Evolutionary conservation across 2,797 vertebrate species (phyloP), one percentile per base, ranked within the genome.

Genomic region (Oophaga sylvatica): DNA sequence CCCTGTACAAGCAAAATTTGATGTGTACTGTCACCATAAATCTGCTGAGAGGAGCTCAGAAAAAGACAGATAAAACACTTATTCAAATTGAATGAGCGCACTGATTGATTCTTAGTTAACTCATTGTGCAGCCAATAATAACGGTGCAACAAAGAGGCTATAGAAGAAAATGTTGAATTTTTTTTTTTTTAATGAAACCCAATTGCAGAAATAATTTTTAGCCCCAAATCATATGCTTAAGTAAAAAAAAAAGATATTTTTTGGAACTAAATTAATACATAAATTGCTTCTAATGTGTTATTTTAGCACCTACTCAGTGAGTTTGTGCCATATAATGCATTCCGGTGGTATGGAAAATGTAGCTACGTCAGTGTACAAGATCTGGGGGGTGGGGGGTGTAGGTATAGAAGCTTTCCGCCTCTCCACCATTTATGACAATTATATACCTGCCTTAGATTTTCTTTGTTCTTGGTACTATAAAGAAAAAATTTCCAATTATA

Each of bases 401-500:
- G 35, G 10, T 73, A 45, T 73, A 12, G 35, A 20, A n/a, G 73
- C 71, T 20, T 7, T 10, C 59, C 59, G 1, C 19, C 41, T 41
- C 45, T 53, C 45, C 20, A 76, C 73, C 4, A 15, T 48, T 48
- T 45, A 48, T 11, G 5, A 48, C 20, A 22, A 48, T 20, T 41
- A 48, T 45, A 76, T 48, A 13, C n/a, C 45, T 22, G 45, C 22
- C 45, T 48, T 76, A n/a, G 48, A 53, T 76, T n/a, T 48, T n/a
- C 73, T 45, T 22, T 76, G 73, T 76, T 76, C 45, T 53, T 76
- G 35, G 73, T 76, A 20, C 73, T 76, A n/a, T 76, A 76, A 76
- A 76, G 41, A 45, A 76, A 76, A 48, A 53, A 48, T 22, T 45
- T 48, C 45, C 5, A 53, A n/a, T 76, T 48, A 76, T 53, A n/a